Evolutionary conservation across 2,888 invertebrate genomes (phyloP), one percentile per base, ranked within the genome.

Genomic region (Cylloceria caligata): DNA sequence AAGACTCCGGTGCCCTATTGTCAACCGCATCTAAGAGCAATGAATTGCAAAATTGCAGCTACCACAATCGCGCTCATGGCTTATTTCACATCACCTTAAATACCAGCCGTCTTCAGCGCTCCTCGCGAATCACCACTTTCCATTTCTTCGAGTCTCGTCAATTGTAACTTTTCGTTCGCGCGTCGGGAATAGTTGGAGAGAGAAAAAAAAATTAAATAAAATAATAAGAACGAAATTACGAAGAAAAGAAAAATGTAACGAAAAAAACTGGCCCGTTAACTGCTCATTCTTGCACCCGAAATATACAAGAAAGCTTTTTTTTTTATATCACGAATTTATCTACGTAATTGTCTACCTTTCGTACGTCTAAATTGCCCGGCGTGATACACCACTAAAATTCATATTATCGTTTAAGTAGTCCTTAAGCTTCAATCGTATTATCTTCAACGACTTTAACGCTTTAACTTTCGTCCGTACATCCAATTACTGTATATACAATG

Each of bases 181-280:
- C n/a, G 16, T 47, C 16, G 16, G 13, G 1, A 34, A 57, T 67
- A 24, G 27, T 30, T n/a, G 3, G n/a, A n/a, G n/a, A n/a, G n/a
- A 52, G 34, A 9, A 71, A 72, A 11, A 13, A 49, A 39, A 34
- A 3, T 1, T 13, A 11, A 19, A 49, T 36, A 21, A 13, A 55
- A 55, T 5, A 55, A 3, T 27, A n/a, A n/a, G n/a, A n/a, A n/a
- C 24, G 30, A 60, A 55, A 52, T 55, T 9, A 30, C 45, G 49
- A 81, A 45, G 49, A 76, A 77, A 64, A 81, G 49, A 47, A 55
- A 36, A 83, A 19, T 68, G 64, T 27, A 16, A 27, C 24, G 11
- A 52, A 71, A 75, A 71, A 60, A 83, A 84, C 79, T 84, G 85
- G 84, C 80, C 84, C 67, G 69, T 83, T 45, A 52, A 47, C 39